Evolutionary conservation across 37 sponge, comb jelly and placozoan species (phyloP).

Genomic region (Hormiphora californensis): DNA sequence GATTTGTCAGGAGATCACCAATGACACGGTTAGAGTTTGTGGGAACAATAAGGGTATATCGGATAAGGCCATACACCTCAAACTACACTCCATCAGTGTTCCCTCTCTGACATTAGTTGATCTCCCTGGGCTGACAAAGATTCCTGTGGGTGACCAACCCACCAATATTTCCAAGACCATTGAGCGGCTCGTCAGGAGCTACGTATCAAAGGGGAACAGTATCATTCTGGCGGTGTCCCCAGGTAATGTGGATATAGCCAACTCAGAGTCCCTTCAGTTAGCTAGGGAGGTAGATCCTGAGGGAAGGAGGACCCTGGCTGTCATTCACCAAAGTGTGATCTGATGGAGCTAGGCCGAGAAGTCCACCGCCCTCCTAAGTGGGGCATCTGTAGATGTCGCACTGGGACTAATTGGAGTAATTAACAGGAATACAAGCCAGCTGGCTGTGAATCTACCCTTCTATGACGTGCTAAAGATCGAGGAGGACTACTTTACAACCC

Average conservation of each 20-base stretch:
- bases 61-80: slow-evolving; percentile 76
- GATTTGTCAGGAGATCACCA: neutral
- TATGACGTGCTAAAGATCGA: neutral
- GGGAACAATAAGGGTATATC: slow-evolving; percentile 66
- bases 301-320: slow-evolving; percentile 81
- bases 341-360: slow-evolving; percentile 95
- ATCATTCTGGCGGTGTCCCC: slow-evolving; percentile 91
- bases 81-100: slow-evolving; percentile 87
- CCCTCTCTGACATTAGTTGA: slow-evolving; percentile 90
- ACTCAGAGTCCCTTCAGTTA: slow-evolving; percentile 87
- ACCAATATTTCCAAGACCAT: slow-evolving; percentile 85
- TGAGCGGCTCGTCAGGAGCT: slow-evolving; percentile 64
- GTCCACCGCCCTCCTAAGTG: slow-evolving; percentile 79
- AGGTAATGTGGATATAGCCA: slow-evolving; percentile 94
- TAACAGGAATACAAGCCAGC: slow-evolving; percentile 87
- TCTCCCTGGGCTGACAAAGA: slow-evolving; percentile 92
- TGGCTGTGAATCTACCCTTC: slow-evolving; percentile 3
- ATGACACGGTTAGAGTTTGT: neutral
- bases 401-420: slow-evolving; percentile 95
- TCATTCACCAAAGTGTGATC: slow-evolving; percentile 93
- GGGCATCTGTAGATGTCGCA: slow-evolving; percentile 80
- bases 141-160: slow-evolving; percentile 98
- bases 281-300: slow-evolving; percentile 82
- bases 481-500: neutral
- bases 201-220: slow-evolving; percentile 86